Base-by-base conservation (phyloP, 2,113 vertebrate species). In the Gopherus flavomarginatus region DNA sequence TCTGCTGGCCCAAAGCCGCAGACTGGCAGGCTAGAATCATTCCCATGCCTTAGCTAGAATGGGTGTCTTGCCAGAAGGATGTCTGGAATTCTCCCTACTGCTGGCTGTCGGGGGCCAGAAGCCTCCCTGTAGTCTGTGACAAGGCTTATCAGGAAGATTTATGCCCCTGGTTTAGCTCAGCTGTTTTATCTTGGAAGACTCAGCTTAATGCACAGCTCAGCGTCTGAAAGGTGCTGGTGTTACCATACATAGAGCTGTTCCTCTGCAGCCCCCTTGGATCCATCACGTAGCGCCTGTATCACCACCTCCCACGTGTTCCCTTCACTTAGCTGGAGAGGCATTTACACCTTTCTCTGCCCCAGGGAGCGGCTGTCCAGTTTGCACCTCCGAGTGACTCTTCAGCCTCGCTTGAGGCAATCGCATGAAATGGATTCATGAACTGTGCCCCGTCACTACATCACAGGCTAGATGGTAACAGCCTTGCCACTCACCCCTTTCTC, bases 171-270 rank as follows among this genome's bases (percentile, higher is more conserved):
- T 7, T 17, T 19, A 16, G 72, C 31, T 54, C 62, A 65, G 53
- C 19, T 80, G 14, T 24, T 91, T 72, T 52, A 11, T 54, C 54
- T 91, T 2, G 0, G 14, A 21, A 57, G 11, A 24, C 3, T 93
- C 11, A 24, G 53, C 65, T 79, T 47, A 89, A 2, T 27, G 3
- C 4, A n/a, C 11, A 89, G 56, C 31, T 62, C 83, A 44, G 52
- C 6, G 31, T 24, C 0, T 0, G 2, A n/a, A 56, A 7, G 52
- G 69, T 1, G 9, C 6, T 80, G 75, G 49, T 0, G 0, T 54
- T 52, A 14, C 22, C 31, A 21, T 69, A 69, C 42, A 50, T 42
- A 35, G 47, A 77, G 42, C 12, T 78, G 75, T 78, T 78, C 88
- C 3, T 59, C 1, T n/a, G 91, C 69, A 91, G 72, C 78, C 54